Evolutionary conservation across 2,113 vertebrate species (phyloP).

Genomic region (Crypturellus undulatus): DNA sequence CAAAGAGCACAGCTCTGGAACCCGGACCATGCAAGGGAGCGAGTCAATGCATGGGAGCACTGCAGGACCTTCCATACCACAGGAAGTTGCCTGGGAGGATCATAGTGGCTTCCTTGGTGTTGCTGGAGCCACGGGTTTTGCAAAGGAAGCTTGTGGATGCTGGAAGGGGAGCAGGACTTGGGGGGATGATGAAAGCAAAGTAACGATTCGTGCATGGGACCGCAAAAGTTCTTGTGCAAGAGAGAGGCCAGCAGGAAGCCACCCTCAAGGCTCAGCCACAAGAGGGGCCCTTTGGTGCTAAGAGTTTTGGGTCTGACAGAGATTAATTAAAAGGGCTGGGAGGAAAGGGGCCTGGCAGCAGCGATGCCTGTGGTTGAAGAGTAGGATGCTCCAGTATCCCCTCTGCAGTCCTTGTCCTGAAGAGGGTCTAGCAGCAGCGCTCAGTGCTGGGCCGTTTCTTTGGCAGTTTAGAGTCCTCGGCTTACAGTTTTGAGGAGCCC

Average conservation of each 20-base stretch:
- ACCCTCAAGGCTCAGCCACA: not conserved
- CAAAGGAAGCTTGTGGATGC: fast-evolving
- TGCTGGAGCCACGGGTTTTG: no score
- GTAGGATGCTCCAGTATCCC: fast-evolving
- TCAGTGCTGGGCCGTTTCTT: not conserved
- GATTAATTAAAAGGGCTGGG: not conserved
- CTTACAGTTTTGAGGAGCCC: not conserved
- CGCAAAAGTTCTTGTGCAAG: not conserved
- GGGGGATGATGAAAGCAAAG: fast-evolving
- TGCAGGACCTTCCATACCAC: fast-evolving
- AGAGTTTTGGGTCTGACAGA: not conserved
- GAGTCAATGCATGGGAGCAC: fast-evolving
- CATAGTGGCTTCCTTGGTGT: fast-evolving
- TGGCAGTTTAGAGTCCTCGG: not conserved
- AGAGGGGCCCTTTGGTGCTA: not conserved
- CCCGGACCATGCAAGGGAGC: not conserved
- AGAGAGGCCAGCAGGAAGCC: not conserved
- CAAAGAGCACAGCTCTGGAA: not conserved
- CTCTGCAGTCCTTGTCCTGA: not conserved
- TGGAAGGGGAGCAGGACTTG: not conserved
- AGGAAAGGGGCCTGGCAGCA: no score
- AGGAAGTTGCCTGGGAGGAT: not conserved
- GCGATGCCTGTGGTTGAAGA: not conserved
- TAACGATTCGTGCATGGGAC: fast-evolving
- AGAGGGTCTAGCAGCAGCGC: not conserved